A percentile compares a stretch with the other conserved stretches of the same genome.
Evolutionary conservation across 2,113 vertebrate genomes (phyloP).

Genomic region (Festucalex cinctus): DNA sequence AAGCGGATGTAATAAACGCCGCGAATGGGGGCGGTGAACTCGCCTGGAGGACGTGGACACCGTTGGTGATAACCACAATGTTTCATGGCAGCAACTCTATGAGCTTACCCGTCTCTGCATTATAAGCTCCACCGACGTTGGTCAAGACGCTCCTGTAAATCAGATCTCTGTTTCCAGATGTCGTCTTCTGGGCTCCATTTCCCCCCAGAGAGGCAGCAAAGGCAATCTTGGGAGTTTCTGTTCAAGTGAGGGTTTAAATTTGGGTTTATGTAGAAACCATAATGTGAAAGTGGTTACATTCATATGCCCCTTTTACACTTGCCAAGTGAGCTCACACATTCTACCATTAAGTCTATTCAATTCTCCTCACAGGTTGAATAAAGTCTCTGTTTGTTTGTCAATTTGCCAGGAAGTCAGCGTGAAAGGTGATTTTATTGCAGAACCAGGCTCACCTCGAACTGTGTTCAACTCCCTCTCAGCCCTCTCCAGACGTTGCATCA

Average conservation of each 20-base stretch:
- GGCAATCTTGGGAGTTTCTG: constrained; percentile 42
- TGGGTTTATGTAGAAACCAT: no score
- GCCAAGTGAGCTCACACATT: no score
- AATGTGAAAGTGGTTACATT: background rate
- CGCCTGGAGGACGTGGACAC: constrained; percentile 31
- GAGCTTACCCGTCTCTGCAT: constrained; percentile 19
- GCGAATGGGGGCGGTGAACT: constrained; percentile 41
- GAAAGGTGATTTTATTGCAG: background rate
- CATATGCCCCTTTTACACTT: no score
- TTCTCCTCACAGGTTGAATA: no score
- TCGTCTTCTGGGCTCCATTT: constrained; percentile 32
- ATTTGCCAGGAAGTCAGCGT: no score
- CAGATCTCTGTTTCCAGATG: background rate
- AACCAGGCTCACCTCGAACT: constrained; percentile 30
- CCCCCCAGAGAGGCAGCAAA: constrained; percentile 52
- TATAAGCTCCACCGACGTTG: constrained; percentile 53
- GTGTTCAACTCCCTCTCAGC: constrained; percentile 34
- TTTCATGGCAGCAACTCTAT: background rate
- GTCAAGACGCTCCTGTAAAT: constrained; percentile 49
- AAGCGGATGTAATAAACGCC: constrained; percentile 61
- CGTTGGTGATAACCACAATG: background rate
- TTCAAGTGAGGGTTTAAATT: background rate
- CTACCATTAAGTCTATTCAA: no score
- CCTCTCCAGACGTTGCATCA: constrained; percentile 22
- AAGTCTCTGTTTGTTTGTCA: no score